Base-by-base conservation (phyloP, 2,113 vertebrate genomes). In the Edolisoma coerulescens region DNA sequence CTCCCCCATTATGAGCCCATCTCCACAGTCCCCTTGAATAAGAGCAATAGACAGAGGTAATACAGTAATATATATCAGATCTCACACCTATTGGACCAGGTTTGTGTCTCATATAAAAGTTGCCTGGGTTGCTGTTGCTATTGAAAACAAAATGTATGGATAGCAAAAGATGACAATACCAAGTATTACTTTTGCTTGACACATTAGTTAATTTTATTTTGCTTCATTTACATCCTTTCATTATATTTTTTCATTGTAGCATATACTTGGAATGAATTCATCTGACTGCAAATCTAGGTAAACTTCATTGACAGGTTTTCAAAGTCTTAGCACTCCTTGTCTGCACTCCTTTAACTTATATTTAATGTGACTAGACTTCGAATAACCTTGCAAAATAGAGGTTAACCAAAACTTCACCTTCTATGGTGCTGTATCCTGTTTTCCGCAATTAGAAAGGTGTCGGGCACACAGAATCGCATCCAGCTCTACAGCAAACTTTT, bases 41-140 rank as follows among this genome's bases (percentile, higher is more conserved):
- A 97, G 88, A 97, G 92, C 91, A 97, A 80, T 65, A 97, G 93
- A 97, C 91, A 97, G 91, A 97, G 89, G 96, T 96, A 98, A 98
- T 96, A 84, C 95, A 97, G 70, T 97, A 98, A 98, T 94, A 96
- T 91, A 97, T 98, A 98, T 98, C 96, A 98, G 98, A 98, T 98
- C 96, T 98, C 97, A 98, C 97, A 98, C 98, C 97, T 97, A 96
- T 96, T 97, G 97, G 93, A 96, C 87, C 95, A 95, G 81, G 80
- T 96, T 98, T 98, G 98, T 96, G 95, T 98, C 98, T 98, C 97
- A 97, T 97, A 96, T 85, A 96, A 96, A 96, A 96, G 93, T 90
- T 97, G 79, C 85, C 95, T 97, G 93, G 84, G 96, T 97, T 83
- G 90, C 94, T 96, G 95, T 91, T 98, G 87, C 76, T 97, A 30